A percentile compares a stretch with the other conserved stretches of the same genome.
These are phyloP conservation scores for Hesperophylax magnus DNA, from an alignment of 1,140 invertebrate species.

Conservation along the genomic window DNA sequence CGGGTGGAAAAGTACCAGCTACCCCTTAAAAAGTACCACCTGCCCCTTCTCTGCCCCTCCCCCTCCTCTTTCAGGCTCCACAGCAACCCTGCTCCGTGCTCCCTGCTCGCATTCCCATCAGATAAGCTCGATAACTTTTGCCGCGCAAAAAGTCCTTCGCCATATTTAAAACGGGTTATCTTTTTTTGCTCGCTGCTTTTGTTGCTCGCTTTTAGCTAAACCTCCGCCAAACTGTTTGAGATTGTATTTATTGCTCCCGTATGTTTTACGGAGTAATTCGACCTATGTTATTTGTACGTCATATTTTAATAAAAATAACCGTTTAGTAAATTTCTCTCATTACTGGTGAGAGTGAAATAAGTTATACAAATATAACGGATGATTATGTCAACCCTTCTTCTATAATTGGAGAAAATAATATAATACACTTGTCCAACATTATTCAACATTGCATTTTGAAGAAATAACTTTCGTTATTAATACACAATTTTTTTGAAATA, in stretches of 20 bases:
- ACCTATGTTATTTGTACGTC: too few relatives aligned
- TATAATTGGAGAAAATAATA: too few relatives aligned
- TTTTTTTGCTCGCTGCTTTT: conserved; percentile 41
- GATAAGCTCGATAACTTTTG: conserved; percentile 49
- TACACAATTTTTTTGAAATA: too few relatives aligned
- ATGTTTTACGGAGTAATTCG: neutral
- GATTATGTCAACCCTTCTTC: too few relatives aligned
- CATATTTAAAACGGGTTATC: conserved; percentile 51
- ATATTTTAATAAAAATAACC: too few relatives aligned
- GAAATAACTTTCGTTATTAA: too few relatives aligned
- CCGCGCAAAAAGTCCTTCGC: conserved; percentile 49
- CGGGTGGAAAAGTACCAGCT: conserved; percentile 9
- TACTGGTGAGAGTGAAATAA: too few relatives aligned
- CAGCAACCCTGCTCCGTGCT: neutral
- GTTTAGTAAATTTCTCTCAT: too few relatives aligned
- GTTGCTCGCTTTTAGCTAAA: conserved; percentile 31
- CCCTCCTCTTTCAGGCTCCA: conserved; percentile 1
- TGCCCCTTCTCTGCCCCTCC: conserved; percentile 15
- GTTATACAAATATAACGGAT: too few relatives aligned
- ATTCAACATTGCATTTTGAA: too few relatives aligned
- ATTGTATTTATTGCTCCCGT: conserved; percentile 34
- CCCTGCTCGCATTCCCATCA: conserved; percentile 45
- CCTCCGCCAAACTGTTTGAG: conserved; percentile 24
- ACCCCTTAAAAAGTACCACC: neutral
- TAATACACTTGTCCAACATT: too few relatives aligned